phyloP scores from a whole-genome alignment of 2,888 invertebrate species.

The Drosophila demipolita region DNA sequence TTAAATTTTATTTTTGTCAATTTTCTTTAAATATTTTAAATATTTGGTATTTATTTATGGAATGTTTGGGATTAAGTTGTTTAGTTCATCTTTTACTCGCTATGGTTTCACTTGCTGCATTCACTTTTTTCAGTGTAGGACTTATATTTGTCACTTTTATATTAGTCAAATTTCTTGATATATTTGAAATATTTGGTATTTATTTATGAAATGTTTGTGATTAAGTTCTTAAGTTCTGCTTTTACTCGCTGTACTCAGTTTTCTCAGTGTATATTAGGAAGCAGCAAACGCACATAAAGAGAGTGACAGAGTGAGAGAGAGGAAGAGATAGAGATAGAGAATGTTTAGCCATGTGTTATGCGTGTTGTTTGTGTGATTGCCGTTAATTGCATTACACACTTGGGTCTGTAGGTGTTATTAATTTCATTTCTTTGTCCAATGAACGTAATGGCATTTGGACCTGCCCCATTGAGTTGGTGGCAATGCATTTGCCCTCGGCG shows the following conservation, averaged over 20 bases:
- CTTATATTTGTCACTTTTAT: too few species aligned
- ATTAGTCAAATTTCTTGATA: too few species aligned
- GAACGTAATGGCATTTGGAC: slow-evolving; percentile 31
- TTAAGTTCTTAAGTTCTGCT: neutral
- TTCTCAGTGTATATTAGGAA: neutral
- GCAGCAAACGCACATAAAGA: slow-evolving; percentile 1
- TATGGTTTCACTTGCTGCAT: too few species aligned
- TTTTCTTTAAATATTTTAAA: neutral
- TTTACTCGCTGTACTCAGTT: neutral
- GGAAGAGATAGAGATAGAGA: neutral
- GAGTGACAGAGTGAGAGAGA: neutral
- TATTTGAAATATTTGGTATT: neutral
- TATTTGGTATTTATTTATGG: neutral
- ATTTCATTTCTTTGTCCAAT: slow-evolving; percentile 49
- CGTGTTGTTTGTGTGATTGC: slow-evolving; percentile 45
- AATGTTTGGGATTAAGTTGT: neutral
- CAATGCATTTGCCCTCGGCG: neutral
- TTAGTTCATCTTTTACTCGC: neutral
- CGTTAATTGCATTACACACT: slow-evolving; percentile 68
- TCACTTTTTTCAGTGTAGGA: neutral
- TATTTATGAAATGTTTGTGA: neutral
- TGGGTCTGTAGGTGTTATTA: slow-evolving; percentile 61
- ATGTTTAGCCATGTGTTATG: neutral
- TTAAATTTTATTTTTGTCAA: too few species aligned
- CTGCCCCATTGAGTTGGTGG: neutral